Percentiles rank a stretch among this genome's conserved stretches.
Evolutionary conservation across 2,113 vertebrate genomes (phyloP).

Genomic region (Dolichallabes microphthalmus): DNA sequence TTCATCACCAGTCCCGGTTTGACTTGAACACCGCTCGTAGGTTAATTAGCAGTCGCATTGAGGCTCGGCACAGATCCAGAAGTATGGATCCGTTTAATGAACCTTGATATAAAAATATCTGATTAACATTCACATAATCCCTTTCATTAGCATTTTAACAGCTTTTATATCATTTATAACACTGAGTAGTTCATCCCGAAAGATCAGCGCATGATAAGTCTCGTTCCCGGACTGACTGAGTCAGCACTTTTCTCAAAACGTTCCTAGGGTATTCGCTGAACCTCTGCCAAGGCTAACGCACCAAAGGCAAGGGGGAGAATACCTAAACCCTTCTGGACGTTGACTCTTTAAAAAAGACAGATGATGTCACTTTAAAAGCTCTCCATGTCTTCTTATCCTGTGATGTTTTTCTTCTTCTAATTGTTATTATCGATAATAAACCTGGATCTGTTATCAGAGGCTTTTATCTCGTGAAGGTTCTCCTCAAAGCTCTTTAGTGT

Average conservation of each 20-base stretch:
- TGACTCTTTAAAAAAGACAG: background rate
- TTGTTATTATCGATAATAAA: background rate
- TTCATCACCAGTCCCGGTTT: too few species aligned
- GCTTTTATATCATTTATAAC: background rate
- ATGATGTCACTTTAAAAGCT: conserved; percentile 32
- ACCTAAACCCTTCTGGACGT: background rate
- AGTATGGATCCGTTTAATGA: background rate
- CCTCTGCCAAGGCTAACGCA: background rate
- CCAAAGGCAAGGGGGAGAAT: conserved; percentile 1
- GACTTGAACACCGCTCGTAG: background rate
- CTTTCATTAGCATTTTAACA: background rate
- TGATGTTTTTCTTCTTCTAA: background rate
- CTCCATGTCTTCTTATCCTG: conserved; percentile 9
- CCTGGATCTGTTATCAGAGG: conserved; percentile 12
- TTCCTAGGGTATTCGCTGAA: background rate
- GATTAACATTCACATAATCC: background rate
- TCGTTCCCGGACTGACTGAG: background rate
- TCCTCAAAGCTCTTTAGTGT: background rate
- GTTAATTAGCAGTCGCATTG: background rate
- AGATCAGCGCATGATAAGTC: background rate
- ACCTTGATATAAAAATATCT: background rate
- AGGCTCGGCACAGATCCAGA: background rate
- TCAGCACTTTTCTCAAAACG: conserved; percentile 7
- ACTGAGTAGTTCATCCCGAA: conserved; percentile 9
- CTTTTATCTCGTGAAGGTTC: conserved; percentile 28